Base-by-base conservation (phyloP, 1,140 invertebrate genomes). In the Leptoteleia sp. region DNA sequence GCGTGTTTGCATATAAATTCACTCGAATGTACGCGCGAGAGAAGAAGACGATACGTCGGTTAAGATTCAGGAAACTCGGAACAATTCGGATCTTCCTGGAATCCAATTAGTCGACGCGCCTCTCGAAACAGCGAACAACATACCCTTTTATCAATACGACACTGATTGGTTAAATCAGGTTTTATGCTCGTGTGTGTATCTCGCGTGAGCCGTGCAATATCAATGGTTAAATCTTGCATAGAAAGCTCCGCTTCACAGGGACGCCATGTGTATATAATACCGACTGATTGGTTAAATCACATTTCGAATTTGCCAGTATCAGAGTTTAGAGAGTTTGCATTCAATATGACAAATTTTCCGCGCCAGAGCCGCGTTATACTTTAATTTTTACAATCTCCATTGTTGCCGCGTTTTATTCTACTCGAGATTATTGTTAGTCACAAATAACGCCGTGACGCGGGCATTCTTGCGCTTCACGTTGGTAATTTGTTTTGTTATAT, bases 131-230 rank as follows among this genome's bases (percentile, higher is more conserved):
- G 48, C 31, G n/a, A 40, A 31, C 8, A 59, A 52, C 67, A 16
- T 57, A 13, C 37, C 43, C 62, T 78, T 81, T 78, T 77, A 76
- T 76, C 75, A 81, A 79, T 75, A 67, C 54, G 42, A 43, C 48
- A 55, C 65, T 71, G 76, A 81, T 81, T 81, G 75, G 68, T 70
- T 81, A 75, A 78, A 81, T 81, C 79, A 73, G 62, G 75, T 78
- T 77, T 71, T 67, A 37, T 43, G 13, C 40, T 40, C 33, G 47
- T 55, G 15, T 75, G 25, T 19, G 33, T 68, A 13, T 55, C 35
- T 54, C 38, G 19, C 29, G 27, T 61, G 27, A 48, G 35, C 13
- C 8, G 31, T 31, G 43, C 27, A 70, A 61, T 52, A 52, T 67
- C 52, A 72, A 62, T 72, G 68, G 68, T 52, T 62, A 72, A 72